Evolutionary conservation across 2,797 vertebrate genomes (phyloP), one percentile per base, ranked within the genome.

Genomic region (Darevskia nairensis): DNA sequence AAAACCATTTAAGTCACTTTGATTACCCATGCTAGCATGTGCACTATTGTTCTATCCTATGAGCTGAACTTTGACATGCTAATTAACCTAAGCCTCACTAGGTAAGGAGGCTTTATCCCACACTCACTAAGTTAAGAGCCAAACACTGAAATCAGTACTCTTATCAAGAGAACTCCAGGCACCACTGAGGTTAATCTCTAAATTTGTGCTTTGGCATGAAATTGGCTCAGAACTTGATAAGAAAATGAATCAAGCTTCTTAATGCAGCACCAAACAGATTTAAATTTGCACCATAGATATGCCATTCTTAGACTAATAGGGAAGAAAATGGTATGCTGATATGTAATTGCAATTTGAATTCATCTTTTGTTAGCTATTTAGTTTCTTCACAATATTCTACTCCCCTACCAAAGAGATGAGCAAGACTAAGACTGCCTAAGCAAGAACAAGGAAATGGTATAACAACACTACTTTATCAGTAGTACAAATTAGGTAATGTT

Each of bases 401-500:
- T 50, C 4, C n/a, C 27, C 39, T 50, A 50, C 25, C 25, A 83
- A 88, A 75, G 32, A 84, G 55, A 75, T 46, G 39, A 46, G 11
- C 35, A 85, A 85, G 46, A 89, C 10, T 23, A 80, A 75, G 61
- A 39, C 39, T 66, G 15, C 35, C 69, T 66, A 68, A 15, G 19
- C 25, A 84, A 84, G 29, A 64, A 88, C 5, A 61, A 44, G 71
- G 35, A 50, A 64, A 80, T 75, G 29, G 23, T 44, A 27, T 21
- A 77, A 35, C 35, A 77, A 35, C 35, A 46, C 19, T 46, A 78
- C 25, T 35, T 78, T 89, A 80, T 64, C 77, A 85, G 69, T 75
- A 75, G 11, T 87, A 80, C 39, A 76, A 87, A 82, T 87, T 75
- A 82, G 71, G 39, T 64, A 82, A 44, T 46, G 55, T 64, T 75